phyloP scores from a whole-genome alignment of 2,888 invertebrate genomes.

The Amblyteles armatorius region DNA sequence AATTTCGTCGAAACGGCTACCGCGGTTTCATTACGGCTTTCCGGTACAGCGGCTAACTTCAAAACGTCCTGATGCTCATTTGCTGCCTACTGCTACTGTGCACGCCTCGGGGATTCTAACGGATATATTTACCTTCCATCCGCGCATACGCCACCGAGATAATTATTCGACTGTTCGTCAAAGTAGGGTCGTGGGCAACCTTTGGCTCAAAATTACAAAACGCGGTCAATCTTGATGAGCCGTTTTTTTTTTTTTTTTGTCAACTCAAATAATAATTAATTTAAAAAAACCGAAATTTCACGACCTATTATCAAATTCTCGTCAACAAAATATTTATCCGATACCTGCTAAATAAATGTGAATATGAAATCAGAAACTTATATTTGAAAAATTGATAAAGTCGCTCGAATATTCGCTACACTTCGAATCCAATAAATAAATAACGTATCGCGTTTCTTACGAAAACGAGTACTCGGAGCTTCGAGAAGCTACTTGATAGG shows the following conservation, averaged over 20 bases:
- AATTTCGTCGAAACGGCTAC: conserved; percentile 58
- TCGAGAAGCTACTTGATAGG: too few species aligned
- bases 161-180: conserved; percentile 18
- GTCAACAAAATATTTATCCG: not conserved
- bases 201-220: not conserved
- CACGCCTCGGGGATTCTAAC: conserved; percentile 24
- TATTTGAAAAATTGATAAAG: too few species aligned
- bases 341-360: not conserved
- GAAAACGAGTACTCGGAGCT: too few species aligned
- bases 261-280: too few species aligned
- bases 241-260: not conserved
- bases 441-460: too few species aligned
- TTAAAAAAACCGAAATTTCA: not conserved
- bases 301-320: not conserved
- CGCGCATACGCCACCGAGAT: not conserved
- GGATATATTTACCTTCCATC: conserved; percentile 6
- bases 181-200: not conserved
- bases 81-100: not conserved
- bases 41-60: conserved; percentile 72
- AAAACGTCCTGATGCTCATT: conserved; percentile 69
- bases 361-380: not conserved
- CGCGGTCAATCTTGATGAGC: not conserved
- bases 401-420: too few species aligned
- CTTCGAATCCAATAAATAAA: too few species aligned
- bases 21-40: conserved; percentile 70